Evolutionary conservation across 2,888 invertebrate species (phyloP), one percentile per base, ranked within the genome.

Genomic region (Dynastes hyllus): DNA sequence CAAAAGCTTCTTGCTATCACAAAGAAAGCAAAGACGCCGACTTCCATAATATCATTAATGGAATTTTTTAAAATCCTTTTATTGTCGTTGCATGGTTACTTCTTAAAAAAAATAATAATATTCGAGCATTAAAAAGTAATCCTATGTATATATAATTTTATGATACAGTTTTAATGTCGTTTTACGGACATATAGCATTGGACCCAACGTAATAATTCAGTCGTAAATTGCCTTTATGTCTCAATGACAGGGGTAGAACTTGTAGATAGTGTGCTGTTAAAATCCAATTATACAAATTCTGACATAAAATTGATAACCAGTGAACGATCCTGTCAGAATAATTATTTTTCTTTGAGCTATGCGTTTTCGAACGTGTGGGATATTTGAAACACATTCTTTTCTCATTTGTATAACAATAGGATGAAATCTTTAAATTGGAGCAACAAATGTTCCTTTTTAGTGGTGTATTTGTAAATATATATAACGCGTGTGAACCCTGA

Each of bases 131-230:
- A 80, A 80, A 73, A 75, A 78, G 78, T 79, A 78, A 78, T 78
- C 81, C 81, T 81, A 80, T 83, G 83, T 81, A 82, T 83, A 81
- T 82, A 81, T 82, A 82, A 82, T 83, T 84, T 84, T 83, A 84
- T 82, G 83, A 83, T 83, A 80, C 82, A 79, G 80, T 81, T 82
- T 81, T 80, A 81, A 81, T 82, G 82, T 80, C 78, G 71, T 81
- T 80, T 79, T 69, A 67, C 77, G 78, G 77, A 79, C 75, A 81
- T 80, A 61, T 78, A 79, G 78, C 80, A 71, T 73, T 65, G 61
- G 53, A 75, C 75, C 76, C 77, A 29, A 55, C 76, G 75, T 78
- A 82, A 80, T 79, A 81, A 81, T 77, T 53, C 55, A 78, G 81
- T 83, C 83, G 83, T 83, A 82, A 83, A 83, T 82, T 80, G 81